Evolutionary conservation across 2,888 invertebrate species (phyloP).

Genomic region (Microdon myrmicae): DNA sequence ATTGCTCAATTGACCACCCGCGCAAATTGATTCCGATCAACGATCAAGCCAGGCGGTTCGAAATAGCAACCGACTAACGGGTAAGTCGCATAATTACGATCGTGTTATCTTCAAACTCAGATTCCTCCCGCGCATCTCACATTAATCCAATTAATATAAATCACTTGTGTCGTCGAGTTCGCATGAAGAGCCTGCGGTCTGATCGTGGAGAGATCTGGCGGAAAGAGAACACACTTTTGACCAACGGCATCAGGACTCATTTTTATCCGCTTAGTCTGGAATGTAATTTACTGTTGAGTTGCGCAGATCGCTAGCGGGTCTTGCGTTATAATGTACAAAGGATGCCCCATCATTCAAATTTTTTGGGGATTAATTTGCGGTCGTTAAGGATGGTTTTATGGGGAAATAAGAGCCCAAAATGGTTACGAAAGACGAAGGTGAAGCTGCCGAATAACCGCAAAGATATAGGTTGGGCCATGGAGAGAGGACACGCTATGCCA

Average conservation of each 20-base stretch:
- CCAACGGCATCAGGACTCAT: conserved; percentile 31
- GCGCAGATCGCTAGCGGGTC: conserved; percentile 34
- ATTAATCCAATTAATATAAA: conserved; percentile 52
- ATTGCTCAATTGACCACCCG: conserved; percentile 49
- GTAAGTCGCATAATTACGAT: too few relatives aligned
- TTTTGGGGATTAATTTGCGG: conserved; percentile 49
- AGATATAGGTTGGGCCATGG: too few relatives aligned
- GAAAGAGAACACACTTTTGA: neutral
- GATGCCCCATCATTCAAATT: conserved; percentile 49
- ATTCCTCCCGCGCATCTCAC: conserved; percentile 7
- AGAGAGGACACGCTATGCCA: neutral
- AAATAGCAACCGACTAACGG: too few relatives aligned
- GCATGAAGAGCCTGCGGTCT: conserved; percentile 48
- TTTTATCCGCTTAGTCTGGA: conserved; percentile 46
- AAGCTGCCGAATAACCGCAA: too few relatives aligned
- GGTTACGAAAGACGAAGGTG: conserved; percentile 24
- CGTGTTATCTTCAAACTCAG: neutral
- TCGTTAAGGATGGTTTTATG: conserved; percentile 51
- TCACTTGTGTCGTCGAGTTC: conserved; percentile 51
- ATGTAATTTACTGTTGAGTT: conserved; percentile 40
- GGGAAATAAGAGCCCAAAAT: conserved; percentile 38
- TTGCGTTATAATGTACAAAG: conserved; percentile 38
- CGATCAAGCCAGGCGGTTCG: too few relatives aligned
- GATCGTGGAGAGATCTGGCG: neutral
- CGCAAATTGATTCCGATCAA: conserved; percentile 42